These are phyloP conservation scores for Digitonthophagus gazella DNA, from an alignment of 2,888 invertebrate genomes.

Conservation along the genomic window DNA sequence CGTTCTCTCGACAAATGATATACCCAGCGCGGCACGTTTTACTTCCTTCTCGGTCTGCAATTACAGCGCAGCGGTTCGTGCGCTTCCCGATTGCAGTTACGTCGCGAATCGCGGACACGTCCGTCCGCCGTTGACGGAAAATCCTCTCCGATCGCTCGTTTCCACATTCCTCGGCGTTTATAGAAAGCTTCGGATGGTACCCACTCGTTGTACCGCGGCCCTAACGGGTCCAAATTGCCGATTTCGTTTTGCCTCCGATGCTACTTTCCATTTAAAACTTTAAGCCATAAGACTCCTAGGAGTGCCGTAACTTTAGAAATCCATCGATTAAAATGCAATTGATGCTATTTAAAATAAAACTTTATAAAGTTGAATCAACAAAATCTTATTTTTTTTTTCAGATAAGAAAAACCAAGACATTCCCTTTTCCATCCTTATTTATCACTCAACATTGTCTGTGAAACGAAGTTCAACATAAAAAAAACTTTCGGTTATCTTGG, in stretches of 20 bases:
- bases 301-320: neutral
- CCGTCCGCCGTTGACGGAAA: neutral
- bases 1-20: conserved; percentile 34
- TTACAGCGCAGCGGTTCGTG: conserved; percentile 23
- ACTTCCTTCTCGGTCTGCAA: conserved; percentile 29
- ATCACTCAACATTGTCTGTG: neutral
- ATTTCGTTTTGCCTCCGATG: neutral
- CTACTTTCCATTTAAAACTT: neutral
- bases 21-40: conserved; percentile 33
- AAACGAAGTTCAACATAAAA: neutral
- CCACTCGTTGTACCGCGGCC: neutral
- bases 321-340: neutral
- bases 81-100: neutral
- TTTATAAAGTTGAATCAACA: too few species aligned
- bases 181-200: neutral
- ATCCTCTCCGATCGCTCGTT: neutral
- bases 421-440: neutral
- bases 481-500: conserved; percentile 2
- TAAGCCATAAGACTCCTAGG: neutral
- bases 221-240: neutral
- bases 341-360: neutral
- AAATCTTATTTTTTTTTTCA: neutral
- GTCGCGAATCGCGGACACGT: neutral
- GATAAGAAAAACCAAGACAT: neutral
- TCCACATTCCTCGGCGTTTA: neutral